Conservation (phyloP, 2,113 vertebrate species). For the Ursus arctos region DNA sequence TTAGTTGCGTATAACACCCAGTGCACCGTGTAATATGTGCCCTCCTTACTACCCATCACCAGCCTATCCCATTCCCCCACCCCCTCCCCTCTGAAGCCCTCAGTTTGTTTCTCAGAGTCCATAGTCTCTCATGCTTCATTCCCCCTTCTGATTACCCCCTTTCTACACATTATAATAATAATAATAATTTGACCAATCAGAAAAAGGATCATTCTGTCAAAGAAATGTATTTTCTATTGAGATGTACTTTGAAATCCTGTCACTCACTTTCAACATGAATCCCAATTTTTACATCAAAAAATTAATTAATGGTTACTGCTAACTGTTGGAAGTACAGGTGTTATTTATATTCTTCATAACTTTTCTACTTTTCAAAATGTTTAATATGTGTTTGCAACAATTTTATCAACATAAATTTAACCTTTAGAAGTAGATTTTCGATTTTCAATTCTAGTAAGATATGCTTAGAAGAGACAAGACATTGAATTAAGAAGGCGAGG, state of each 20-base stretch:
- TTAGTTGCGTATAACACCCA: too few species aligned
- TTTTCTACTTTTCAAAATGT: constrained; percentile 44
- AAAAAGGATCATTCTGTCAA: constrained; percentile 11
- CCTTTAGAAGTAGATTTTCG: constrained; percentile 1
- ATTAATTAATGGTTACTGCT: constrained; percentile 51
- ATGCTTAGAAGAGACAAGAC: background rate
- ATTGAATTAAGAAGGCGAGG: background rate
- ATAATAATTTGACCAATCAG: constrained; percentile 45
- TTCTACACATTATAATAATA: background rate
- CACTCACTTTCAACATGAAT: constrained; percentile 52
- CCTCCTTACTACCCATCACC: too few species aligned
- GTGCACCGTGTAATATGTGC: too few species aligned
- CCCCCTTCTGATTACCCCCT: too few species aligned
- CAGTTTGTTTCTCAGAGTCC: too few species aligned
- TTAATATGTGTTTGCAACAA: constrained; percentile 18
- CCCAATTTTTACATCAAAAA: constrained; percentile 45
- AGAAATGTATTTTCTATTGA: constrained; percentile 45
- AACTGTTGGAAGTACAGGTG: constrained; percentile 22
- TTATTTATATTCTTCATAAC: constrained; percentile 34
- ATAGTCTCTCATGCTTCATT: too few species aligned
- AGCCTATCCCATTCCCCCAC: too few species aligned
- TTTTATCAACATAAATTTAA: constrained; percentile 14
- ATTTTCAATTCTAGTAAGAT: background rate
- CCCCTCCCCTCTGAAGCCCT: too few species aligned
- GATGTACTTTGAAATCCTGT: constrained; percentile 40